Evolutionary conservation across 2,888 invertebrate species (phyloP).

Genomic region (Autographa pulchrina): DNA sequence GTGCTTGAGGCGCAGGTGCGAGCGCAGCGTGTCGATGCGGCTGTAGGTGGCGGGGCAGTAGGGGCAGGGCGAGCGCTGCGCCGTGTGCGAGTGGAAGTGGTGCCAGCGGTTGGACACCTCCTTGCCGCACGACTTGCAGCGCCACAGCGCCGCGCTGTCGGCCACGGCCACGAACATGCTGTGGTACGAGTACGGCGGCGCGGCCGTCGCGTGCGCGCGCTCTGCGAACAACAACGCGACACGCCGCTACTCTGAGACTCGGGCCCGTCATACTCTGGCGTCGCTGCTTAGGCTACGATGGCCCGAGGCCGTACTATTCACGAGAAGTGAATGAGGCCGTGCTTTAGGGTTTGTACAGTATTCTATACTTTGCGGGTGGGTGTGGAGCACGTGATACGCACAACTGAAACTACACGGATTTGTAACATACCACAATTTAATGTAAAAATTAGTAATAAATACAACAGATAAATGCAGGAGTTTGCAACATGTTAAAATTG

Average conservation of each 20-base stretch:
- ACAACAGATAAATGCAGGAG: slow-evolving; percentile 92
- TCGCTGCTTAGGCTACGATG: slow-evolving; percentile 8
- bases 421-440: slow-evolving; percentile 93
- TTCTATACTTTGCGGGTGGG: slow-evolving; percentile 72
- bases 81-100: slow-evolving; percentile 95
- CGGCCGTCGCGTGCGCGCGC: slow-evolving; percentile 68
- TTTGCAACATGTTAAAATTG: slow-evolving; percentile 90
- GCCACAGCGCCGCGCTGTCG: slow-evolving; percentile 93
- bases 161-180: slow-evolving; percentile 94
- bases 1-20: slow-evolving; percentile 95
- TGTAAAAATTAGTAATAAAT: slow-evolving; percentile 93
- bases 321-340: slow-evolving; percentile 42
- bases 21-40: slow-evolving; percentile 95
- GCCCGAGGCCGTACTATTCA: slow-evolving; percentile 30
- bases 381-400: slow-evolving; percentile 79
- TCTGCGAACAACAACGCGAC: slow-evolving; percentile 73
- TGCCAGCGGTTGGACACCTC: slow-evolving; percentile 97
- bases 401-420: slow-evolving; percentile 88
- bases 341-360: slow-evolving; percentile 53
- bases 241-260: slow-evolving; percentile 29
- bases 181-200: slow-evolving; percentile 92
- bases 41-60: slow-evolving; percentile 96
- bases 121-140: slow-evolving; percentile 95
- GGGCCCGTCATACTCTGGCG: slow-evolving; percentile 15
- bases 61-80: slow-evolving; percentile 94